Evolutionary conservation across 2,797 vertebrate species (phyloP).

Genomic region (Xenops minutus): DNA sequence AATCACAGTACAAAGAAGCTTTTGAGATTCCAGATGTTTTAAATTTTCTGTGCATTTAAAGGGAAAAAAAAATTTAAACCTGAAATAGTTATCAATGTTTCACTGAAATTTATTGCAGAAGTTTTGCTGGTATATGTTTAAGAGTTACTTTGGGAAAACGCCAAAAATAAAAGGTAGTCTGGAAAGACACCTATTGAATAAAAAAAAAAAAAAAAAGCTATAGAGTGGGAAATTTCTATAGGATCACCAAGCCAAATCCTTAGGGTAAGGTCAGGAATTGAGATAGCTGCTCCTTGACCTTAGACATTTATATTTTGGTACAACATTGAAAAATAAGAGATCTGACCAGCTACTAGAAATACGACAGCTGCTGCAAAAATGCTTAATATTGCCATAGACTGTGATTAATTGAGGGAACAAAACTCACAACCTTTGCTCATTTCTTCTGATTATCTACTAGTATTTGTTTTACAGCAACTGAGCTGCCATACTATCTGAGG

Average conservation of each 20-base stretch:
- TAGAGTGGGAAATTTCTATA: neutral
- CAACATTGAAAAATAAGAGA: neutral
- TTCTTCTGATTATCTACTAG: neutral
- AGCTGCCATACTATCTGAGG: neutral
- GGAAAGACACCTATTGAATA: neutral
- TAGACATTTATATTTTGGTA: neutral
- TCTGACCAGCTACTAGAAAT: neutral
- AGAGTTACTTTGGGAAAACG: neutral
- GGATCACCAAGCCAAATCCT: neutral
- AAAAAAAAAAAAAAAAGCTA: neutral
- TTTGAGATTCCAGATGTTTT: neutral
- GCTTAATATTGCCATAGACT: neutral
- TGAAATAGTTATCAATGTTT: neutral
- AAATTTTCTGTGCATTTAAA: neutral
- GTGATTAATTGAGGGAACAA: neutral
- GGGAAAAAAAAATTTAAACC: neutral
- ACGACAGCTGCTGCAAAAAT: neutral
- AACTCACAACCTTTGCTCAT: neutral
- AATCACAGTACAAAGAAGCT: neutral
- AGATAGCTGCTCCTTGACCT: neutral
- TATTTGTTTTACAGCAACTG: neutral
- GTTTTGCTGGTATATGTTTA: neutral
- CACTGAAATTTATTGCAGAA: neutral
- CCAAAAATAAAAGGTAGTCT: neutral
- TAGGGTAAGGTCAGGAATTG: neutral